Evolutionary conservation across 2,113 vertebrate genomes (phyloP).

Genomic region (Antennarius striatus): DNA sequence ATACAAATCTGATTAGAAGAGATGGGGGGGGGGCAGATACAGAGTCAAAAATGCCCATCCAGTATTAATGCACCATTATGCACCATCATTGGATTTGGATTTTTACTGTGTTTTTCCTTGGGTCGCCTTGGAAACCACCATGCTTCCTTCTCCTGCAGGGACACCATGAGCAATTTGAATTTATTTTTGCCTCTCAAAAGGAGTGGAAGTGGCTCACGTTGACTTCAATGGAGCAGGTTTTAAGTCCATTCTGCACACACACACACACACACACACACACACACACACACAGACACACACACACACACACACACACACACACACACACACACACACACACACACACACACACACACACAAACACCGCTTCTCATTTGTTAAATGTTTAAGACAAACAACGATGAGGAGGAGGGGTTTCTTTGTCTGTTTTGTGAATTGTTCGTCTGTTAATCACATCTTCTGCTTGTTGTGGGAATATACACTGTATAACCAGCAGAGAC

Average conservation of each 20-base stretch:
- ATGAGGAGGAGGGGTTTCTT: neutral
- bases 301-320: neutral
- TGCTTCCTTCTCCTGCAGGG: conserved; percentile 7
- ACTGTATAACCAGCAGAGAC: conserved; percentile 50
- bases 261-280: neutral
- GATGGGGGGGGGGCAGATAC: conserved; percentile 11
- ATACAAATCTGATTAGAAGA: conserved; percentile 59
- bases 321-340: neutral
- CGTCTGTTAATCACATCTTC: conserved; percentile 70
- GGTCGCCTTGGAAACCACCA: neutral
- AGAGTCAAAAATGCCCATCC: neutral
- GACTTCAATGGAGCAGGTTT: no score
- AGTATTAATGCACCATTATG: conserved; percentile 16
- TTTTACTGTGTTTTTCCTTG: neutral
- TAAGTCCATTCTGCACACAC: conserved; percentile 1
- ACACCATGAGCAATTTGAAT: conserved; percentile 16
- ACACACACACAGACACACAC: neutral
- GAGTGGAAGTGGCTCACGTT: neutral
- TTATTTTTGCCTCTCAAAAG: conserved; percentile 17
- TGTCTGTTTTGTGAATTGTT: conserved; percentile 27
- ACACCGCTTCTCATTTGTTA: conserved; percentile 14
- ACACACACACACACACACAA: neutral
- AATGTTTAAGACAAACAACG: conserved; percentile 41
- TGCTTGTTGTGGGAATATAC: conserved; percentile 60
- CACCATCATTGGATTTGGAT: conserved; percentile 22